A percentile compares a stretch with the other conserved stretches of the same genome.
Evolutionary conservation across 2,888 invertebrate genomes (phyloP).

Genomic region (Hydraecia micacea): DNA sequence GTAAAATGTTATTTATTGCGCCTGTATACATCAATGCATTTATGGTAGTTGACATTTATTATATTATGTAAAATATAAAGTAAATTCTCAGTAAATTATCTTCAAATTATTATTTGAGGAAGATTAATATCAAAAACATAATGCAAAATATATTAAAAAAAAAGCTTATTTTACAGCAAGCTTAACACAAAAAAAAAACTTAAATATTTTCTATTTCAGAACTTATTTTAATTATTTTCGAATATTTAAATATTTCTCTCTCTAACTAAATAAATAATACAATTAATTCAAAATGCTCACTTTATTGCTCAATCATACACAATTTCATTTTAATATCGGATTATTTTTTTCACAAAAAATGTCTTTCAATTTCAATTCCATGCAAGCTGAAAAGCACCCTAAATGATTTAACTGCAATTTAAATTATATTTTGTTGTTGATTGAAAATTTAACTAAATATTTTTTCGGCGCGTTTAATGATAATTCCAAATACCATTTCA

Average conservation of each 20-base stretch:
- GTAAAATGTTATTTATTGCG: constrained; percentile 48
- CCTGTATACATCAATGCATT: constrained; percentile 57
- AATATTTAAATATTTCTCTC: background rate
- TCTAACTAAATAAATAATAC: background rate
- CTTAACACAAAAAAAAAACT: background rate
- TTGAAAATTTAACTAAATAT: background rate
- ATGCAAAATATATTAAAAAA: background rate
- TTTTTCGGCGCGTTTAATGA: background rate
- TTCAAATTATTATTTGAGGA: background rate
- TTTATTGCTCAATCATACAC: constrained; percentile 48
- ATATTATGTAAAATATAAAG: constrained; percentile 29
- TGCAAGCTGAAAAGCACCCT: background rate
- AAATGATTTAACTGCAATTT: background rate
- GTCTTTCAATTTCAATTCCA: background rate
- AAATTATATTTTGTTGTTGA: background rate
- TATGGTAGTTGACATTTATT: constrained; percentile 36
- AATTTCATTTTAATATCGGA: background rate
- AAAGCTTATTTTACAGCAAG: background rate
- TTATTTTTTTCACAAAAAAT: background rate
- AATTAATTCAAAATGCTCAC: constrained; percentile 41
- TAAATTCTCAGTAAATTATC: constrained; percentile 11
- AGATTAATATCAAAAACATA: background rate
- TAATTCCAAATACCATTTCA: constrained; percentile 16
- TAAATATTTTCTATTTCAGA: background rate
- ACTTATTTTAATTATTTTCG: background rate